phyloP scores from a whole-genome alignment of 2,113 vertebrate species.

The Psilopsiagon aymara region DNA sequence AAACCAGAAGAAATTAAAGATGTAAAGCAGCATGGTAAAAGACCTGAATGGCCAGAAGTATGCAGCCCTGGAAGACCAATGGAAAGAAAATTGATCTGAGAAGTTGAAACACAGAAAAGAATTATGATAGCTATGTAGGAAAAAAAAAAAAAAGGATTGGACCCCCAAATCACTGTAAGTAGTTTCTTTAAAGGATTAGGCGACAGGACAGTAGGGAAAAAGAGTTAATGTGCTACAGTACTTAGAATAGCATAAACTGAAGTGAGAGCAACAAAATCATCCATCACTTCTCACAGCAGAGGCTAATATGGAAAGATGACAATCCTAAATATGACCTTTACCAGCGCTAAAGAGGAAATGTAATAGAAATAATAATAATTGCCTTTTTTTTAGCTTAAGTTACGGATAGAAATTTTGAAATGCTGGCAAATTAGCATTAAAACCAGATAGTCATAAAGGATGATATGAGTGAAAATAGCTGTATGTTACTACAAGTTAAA shows the following conservation, averaged over 20 bases:
- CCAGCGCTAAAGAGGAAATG: not conserved
- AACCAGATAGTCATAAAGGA: not conserved
- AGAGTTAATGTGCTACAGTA: not conserved
- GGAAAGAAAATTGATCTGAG: not conserved
- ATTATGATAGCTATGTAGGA: not conserved
- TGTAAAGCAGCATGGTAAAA: not conserved
- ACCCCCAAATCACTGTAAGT: fast-evolving
- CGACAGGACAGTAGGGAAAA: not conserved
- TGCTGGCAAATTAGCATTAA: not conserved
- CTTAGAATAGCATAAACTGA: not conserved
- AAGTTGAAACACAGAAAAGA: not conserved
- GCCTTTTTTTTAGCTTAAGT: not conserved
- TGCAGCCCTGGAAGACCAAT: not conserved
- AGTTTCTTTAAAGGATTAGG: not conserved
- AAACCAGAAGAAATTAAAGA: not conserved
- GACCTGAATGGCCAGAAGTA: not conserved
- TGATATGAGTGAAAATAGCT: not conserved
- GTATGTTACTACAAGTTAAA: not conserved
- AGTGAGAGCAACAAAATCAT: not conserved
- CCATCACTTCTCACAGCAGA: not conserved
- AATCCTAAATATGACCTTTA: not conserved
- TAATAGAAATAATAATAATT: not conserved
- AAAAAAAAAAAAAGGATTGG: not conserved
- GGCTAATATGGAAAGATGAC: not conserved
- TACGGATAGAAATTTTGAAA: not conserved